Evolutionary conservation across 1,140 invertebrate genomes (phyloP), one percentile per base, ranked within the genome.

Genomic region (Globodera ellingtonae): DNA sequence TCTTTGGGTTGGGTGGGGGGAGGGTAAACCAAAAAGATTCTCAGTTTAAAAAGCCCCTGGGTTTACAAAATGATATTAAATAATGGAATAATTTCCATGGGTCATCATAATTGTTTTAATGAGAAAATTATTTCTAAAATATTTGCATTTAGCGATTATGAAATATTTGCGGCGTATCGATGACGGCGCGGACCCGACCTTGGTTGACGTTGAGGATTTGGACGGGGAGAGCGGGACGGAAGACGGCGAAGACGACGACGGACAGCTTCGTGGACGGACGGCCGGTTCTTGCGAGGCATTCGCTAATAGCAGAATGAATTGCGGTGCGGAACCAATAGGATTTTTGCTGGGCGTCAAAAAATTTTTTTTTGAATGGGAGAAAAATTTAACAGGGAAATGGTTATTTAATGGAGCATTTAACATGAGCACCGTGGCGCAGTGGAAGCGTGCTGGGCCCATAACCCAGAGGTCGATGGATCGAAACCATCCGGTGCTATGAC

Each of bases 361-460:
- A 35, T 35, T 0, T 35, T 35, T 35, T 35, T 35, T 35, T 35
- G 35, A 35, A 35, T 18, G 48, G 59, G 48, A 47, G 44, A 35
- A 35, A 72, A 72, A 47, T 72, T 3, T 72, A 72, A n/a, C 1
- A 0, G n/a, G 59, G n/a, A 75, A 47, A 3, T 72, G 46, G 4
- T 15, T 18, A 75, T 18, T 50, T 15, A 35, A 47, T 18, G 70
- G 48, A 6, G 0, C n/a, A n/a, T n/a, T n/a, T n/a, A 72, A 2
- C 6, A 65, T 46, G 10, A 94, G 93, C 94, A 95, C 94, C 94
- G 94, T 95, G 94, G 94, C 94, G 94, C 94, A 95, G 94, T 94
- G 94, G 94, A 94, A 95, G 94, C 94, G 94, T 94, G 94, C 94
- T 95, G 94, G 94, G 94, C 94, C 94, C 94, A 95, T 95, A 95